A percentile compares a stretch with the other conserved stretches of the same genome.
These are phyloP conservation scores for Ectropis crepuscularia DNA, from an alignment of 2,888 invertebrate species.

Conservation along the genomic window DNA sequence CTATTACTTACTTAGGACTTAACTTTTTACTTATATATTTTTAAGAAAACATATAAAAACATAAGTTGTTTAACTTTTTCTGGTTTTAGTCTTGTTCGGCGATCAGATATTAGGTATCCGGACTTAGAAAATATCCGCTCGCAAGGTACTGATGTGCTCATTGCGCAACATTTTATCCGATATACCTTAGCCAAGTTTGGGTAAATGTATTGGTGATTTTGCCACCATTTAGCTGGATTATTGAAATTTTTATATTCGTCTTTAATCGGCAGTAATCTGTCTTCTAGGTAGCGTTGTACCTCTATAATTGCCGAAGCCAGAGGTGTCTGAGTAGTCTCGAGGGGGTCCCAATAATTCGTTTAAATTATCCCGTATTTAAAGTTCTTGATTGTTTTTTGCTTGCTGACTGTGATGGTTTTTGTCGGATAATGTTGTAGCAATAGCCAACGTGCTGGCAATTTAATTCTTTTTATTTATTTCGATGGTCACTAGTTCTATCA, in stretches of 20 bases:
- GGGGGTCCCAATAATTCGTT: constrained; percentile 9
- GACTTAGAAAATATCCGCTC: constrained; percentile 37
- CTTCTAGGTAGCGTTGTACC: constrained; percentile 35
- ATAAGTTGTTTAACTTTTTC: constrained; percentile 34
- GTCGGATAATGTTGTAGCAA: constrained; percentile 6
- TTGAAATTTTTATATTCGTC: constrained; percentile 29
- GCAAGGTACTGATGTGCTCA: constrained; percentile 36
- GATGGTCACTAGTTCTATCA: constrained; percentile 8
- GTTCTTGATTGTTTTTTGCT: constrained; percentile 2
- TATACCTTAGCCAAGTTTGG: constrained; percentile 36
- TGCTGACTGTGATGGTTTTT: constrained; percentile 7
- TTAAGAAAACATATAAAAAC: constrained; percentile 29
- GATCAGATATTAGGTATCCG: constrained; percentile 29
- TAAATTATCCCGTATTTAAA: constrained; percentile 8
- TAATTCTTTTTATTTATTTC: constrained; percentile 11
- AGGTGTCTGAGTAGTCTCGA: constrained; percentile 3
- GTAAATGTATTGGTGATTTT: constrained; percentile 35
- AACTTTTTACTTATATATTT: constrained; percentile 7
- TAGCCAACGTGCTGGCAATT: constrained; percentile 1
- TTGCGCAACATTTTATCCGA: constrained; percentile 23
- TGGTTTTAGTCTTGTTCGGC: constrained; percentile 28
- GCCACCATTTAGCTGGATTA: constrained; percentile 41
- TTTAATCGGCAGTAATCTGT: constrained; percentile 34
- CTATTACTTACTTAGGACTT: constrained; percentile 6
- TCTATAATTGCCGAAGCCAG: constrained; percentile 33